Conservation (phyloP, 2,113 vertebrate genomes). For the Tursiops truncatus region DNA sequence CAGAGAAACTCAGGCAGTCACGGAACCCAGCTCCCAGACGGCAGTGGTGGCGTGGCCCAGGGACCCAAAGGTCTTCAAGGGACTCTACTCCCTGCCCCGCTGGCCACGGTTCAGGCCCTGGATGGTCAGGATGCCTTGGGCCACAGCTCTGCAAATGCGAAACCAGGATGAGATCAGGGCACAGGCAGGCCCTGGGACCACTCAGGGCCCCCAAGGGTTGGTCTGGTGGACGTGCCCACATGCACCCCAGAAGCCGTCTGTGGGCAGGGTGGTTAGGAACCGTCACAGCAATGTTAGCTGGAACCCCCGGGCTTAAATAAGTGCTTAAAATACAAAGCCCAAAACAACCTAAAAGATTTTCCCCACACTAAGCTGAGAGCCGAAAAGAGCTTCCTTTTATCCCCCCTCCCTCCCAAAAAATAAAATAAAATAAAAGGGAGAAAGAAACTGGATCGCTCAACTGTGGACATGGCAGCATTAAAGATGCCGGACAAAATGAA, state of each 20-base stretch:
- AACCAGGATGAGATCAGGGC: not conserved
- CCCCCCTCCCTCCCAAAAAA: not conserved
- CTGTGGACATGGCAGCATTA: not conserved
- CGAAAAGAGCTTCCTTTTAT: not conserved
- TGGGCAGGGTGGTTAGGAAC: not conserved
- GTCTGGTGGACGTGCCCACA: accelerated
- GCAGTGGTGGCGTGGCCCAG: accelerated
- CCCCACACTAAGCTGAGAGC: not conserved
- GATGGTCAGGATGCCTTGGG: accelerated
- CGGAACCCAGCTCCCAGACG: accelerated
- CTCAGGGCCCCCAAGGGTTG: not conserved
- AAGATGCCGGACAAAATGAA: conserved; percentile 34
- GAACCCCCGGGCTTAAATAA: not conserved
- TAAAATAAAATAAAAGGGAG: not conserved
- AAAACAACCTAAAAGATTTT: not conserved
- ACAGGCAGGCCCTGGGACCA: not conserved
- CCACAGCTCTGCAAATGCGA: not conserved
- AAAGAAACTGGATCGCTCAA: not conserved
- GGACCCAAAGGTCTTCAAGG: not conserved
- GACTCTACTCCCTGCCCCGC: not conserved
- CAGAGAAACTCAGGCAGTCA: not conserved
- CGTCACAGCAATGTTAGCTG: not conserved
- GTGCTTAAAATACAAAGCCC: conserved; percentile 7
- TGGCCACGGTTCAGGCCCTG: not conserved
- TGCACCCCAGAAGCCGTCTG: accelerated